A percentile compares a stretch with the other conserved stretches of the same genome.
Conservation (phyloP, 2,797 vertebrate species). For the Mus caroli region DNA sequence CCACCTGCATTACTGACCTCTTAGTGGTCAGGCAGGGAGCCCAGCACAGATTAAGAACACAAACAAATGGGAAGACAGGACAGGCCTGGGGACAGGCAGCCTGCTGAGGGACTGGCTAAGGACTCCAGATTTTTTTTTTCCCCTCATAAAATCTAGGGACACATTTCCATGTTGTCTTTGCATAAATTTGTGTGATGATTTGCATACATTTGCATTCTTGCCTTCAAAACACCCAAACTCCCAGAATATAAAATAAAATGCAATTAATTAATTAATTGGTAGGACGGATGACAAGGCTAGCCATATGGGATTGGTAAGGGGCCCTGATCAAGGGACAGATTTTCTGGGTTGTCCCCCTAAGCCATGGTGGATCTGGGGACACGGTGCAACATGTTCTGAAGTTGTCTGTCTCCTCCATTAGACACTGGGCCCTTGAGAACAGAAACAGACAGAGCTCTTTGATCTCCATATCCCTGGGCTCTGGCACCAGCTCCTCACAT, state of each 20-base stretch:
- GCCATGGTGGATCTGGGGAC: slow-evolving; percentile 34
- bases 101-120: slow-evolving; percentile 80
- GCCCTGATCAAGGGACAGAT: slow-evolving; percentile 58
- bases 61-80: slow-evolving; percentile 80
- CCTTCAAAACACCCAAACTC: slow-evolving; percentile 84
- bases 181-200: slow-evolving; percentile 82
- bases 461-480: slow-evolving; percentile 28
- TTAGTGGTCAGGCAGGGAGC: slow-evolving; percentile 50
- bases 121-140: slow-evolving; percentile 77
- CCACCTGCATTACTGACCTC: neutral
- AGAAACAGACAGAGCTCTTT: slow-evolving; percentile 27
- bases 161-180: slow-evolving; percentile 84
- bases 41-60: slow-evolving; percentile 80
- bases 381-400: neutral
- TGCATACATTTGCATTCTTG: slow-evolving; percentile 84
- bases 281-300: slow-evolving; percentile 71
- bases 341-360: slow-evolving; percentile 55
- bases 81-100: slow-evolving; percentile 76
- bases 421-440: slow-evolving; percentile 10
- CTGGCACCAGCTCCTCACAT: neutral
- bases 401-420: slow-evolving; percentile 39
- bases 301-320: slow-evolving; percentile 36
- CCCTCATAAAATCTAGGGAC: slow-evolving; percentile 80
- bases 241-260: slow-evolving; percentile 83
- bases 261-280: slow-evolving; percentile 85